Evolutionary conservation across 2,888 invertebrate species (phyloP).

Genomic region (Rhagonycha fulva): DNA sequence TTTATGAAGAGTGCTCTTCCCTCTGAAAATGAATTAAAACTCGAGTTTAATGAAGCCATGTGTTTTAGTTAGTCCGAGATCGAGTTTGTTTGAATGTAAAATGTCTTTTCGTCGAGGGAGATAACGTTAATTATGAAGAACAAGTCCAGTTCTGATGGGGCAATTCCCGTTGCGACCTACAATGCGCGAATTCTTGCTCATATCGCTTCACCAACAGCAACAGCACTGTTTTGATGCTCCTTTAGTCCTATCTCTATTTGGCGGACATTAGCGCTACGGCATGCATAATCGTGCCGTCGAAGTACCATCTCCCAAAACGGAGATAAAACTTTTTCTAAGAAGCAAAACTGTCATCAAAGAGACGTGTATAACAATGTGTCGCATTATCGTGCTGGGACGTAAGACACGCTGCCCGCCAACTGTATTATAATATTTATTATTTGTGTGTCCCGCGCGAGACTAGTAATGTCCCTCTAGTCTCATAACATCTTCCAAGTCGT

Average conservation of each 20-base stretch:
- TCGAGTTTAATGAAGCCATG: constrained; percentile 50
- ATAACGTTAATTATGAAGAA: constrained; percentile 66
- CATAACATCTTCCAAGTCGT: constrained; percentile 48
- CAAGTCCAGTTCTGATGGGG: constrained; percentile 58
- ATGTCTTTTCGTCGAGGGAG: constrained; percentile 55
- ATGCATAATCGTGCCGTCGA: constrained; percentile 39
- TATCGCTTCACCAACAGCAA: constrained; percentile 36
- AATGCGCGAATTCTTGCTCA: constrained; percentile 33
- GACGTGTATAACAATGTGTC: constrained; percentile 55
- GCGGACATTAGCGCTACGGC: constrained; percentile 30
- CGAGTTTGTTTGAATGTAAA: constrained; percentile 41
- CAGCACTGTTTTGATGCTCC: constrained; percentile 26
- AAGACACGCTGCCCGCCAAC: constrained; percentile 44
- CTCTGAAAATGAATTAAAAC: constrained; percentile 50
- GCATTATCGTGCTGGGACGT: constrained; percentile 50
- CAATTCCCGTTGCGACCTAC: constrained; percentile 43
- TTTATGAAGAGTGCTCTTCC: constrained; percentile 30
- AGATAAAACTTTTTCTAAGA: constrained; percentile 56
- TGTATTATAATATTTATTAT: constrained; percentile 58
- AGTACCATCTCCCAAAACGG: constrained; percentile 44
- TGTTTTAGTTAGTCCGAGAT: constrained; percentile 47
- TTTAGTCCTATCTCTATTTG: constrained; percentile 23
- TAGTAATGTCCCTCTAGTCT: constrained; percentile 48
- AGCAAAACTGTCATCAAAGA: constrained; percentile 54
- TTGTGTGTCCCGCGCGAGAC: constrained; percentile 53